Base-by-base conservation (phyloP, 1,140 invertebrate species). In the Melipona quadrifasciata region DNA sequence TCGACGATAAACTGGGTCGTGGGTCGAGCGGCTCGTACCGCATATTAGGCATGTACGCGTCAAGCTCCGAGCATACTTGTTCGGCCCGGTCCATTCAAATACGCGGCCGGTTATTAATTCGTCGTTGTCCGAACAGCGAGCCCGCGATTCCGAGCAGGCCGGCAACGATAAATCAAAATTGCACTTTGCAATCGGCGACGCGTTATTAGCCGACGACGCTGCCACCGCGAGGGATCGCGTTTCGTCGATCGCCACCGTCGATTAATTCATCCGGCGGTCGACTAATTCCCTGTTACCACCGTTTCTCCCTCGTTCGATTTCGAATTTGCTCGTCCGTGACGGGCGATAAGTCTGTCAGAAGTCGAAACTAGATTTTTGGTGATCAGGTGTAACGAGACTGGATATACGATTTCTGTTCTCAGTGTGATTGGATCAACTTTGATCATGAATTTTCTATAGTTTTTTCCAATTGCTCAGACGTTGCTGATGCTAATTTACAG, bases 91-190 rank as follows among this genome's bases (percentile, higher is more conserved):
- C 57, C 6, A 21, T 10, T 31, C 34, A 21, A 84, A 84, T 72
- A 84, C 68, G n/a, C 47, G 53, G 70, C 24, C 5, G 78, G 24
- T 80, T 80, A 84, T 84, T 80, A 73, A 80, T 80, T 74, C 74
- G 74, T 51, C 74, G 64, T 65, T 77, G 57, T 73, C 47, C 65
- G 47, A 84, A 64, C 47, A 21, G 8, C 6, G 31, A n/a, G 5
- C 19, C 34, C 34, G 39, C 55, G 61, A 64, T 31, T 80, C 6
- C 4, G 12, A 53, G n/a, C 24, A 24, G n/a, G 57, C 70, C 57
- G 51, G 8, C 8, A 47, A 73, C 68, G 70, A 61, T 65, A 74
- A 74, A 84, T 84, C 83, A 58, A 73, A 72, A 79, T 84, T 27
- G 39, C 31, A 47, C 57, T 34, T 77, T 39, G 19, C 39, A 58